A percentile compares a stretch with the other conserved stretches of the same genome.
phyloP scores from a whole-genome alignment of 2,888 invertebrate genomes.

The Eulithis testata region DNA sequence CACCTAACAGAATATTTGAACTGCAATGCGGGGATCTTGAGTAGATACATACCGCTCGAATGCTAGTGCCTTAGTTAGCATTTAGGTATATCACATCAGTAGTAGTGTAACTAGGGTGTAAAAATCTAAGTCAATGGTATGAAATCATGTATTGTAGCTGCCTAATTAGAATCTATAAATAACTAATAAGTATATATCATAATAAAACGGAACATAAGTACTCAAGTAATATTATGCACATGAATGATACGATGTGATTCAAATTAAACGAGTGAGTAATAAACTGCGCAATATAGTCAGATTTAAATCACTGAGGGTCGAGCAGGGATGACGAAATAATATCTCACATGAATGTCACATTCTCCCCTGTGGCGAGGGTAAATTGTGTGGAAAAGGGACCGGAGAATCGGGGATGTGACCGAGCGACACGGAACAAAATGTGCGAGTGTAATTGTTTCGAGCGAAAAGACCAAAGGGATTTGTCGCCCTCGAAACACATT shows the following conservation, averaged over 20 bases:
- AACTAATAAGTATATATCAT: too few relatives aligned
- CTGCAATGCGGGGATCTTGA: constrained; percentile 30
- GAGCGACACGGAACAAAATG: constrained; percentile 44
- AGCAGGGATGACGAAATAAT: constrained; percentile 65
- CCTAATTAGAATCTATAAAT: too few relatives aligned
- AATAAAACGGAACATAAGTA: background rate
- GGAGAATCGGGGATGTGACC: constrained; percentile 45
- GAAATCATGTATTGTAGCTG: too few relatives aligned
- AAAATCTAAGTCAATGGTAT: too few relatives aligned
- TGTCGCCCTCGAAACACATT: constrained; percentile 37
- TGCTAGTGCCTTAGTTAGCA: background rate
- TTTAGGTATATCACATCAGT: too few relatives aligned
- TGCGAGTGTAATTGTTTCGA: constrained; percentile 46
- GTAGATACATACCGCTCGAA: constrained; percentile 8
- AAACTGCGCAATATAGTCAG: constrained; percentile 66
- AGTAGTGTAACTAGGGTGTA: too few relatives aligned
- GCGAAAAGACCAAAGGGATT: constrained; percentile 42
- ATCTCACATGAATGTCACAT: constrained; percentile 62
- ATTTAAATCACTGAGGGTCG: constrained; percentile 62
- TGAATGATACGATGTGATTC: constrained; percentile 16
- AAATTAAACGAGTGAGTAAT: constrained; percentile 59
- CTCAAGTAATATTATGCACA: constrained; percentile 19
- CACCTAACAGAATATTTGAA: constrained; percentile 11
- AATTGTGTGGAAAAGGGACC: constrained; percentile 61
- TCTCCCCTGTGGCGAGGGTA: constrained; percentile 59